Conservation (phyloP, 2,888 invertebrate genomes). For the Ctenicera cuprea region DNA sequence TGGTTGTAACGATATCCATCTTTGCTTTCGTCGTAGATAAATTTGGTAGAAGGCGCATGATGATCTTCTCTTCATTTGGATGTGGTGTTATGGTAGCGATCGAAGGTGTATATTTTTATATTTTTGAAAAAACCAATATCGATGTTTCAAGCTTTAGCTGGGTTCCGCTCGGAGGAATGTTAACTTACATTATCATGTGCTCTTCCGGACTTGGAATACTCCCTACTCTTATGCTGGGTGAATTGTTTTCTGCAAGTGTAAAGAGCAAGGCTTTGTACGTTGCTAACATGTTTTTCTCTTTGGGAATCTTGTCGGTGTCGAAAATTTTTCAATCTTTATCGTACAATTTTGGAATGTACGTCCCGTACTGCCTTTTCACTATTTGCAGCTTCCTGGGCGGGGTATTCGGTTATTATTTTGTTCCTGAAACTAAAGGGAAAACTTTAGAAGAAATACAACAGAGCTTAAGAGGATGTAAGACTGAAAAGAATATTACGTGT, state of each 20-base stretch:
- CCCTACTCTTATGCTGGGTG: conserved; percentile 60
- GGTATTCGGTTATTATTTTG: conserved; percentile 61
- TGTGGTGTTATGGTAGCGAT: conserved; percentile 58
- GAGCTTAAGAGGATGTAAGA: conserved; percentile 30
- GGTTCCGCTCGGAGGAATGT: conserved; percentile 57
- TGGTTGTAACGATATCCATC: conserved; percentile 53
- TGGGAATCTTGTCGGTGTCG: conserved; percentile 58
- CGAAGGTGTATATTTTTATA: conserved; percentile 62
- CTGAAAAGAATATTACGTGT: not conserved
- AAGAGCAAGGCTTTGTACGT: conserved; percentile 62
- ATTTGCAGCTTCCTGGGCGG: conserved; percentile 59
- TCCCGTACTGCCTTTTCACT: conserved; percentile 63
- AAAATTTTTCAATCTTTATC: conserved; percentile 64
- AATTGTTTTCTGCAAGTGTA: conserved; percentile 61
- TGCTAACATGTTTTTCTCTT: conserved; percentile 59
- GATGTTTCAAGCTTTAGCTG: conserved; percentile 55
- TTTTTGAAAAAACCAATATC: conserved; percentile 53
- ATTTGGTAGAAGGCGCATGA: conserved; percentile 62
- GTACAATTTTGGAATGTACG: conserved; percentile 61
- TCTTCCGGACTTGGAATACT: conserved; percentile 60
- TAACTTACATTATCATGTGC: conserved; percentile 58
- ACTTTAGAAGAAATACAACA: too few relatives aligned
- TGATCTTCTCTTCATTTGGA: conserved; percentile 61
- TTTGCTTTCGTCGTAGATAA: conserved; percentile 61
- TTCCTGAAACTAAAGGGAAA: too few relatives aligned